Conservation (phyloP, 1,140 invertebrate genomes). For the Maconellicoccus hirsutus region DNA sequence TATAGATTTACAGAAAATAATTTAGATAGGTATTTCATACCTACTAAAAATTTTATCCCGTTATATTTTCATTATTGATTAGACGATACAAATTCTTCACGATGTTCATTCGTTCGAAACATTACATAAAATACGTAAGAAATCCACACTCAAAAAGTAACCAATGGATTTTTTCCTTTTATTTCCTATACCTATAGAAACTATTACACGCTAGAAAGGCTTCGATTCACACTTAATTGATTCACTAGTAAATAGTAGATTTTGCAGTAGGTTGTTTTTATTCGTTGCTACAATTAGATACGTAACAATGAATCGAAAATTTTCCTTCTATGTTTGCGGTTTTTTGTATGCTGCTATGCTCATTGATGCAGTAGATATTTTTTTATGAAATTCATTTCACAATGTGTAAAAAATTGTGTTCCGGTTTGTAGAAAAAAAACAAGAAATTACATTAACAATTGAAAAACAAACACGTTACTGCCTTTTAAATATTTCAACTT, state of each 20-base stretch:
- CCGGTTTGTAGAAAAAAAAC: too few relatives aligned
- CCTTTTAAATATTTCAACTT: too few relatives aligned
- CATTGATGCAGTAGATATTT: too few relatives aligned
- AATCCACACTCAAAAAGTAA: neutral
- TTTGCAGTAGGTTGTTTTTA: neutral
- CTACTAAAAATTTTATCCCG: neutral
- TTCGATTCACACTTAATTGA: constrained; percentile 4
- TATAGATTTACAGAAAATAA: neutral
- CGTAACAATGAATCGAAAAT: neutral
- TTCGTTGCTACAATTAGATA: neutral
- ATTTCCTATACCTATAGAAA: neutral
- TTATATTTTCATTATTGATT: neutral
- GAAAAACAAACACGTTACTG: too few relatives aligned
- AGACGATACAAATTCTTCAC: neutral
- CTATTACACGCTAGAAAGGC: neutral
- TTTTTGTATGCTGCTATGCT: neutral
- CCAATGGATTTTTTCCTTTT: neutral
- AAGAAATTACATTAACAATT: too few relatives aligned
- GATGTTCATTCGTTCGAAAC: neutral
- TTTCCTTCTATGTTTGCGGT: neutral
- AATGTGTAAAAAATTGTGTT: too few relatives aligned
- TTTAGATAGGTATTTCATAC: neutral
- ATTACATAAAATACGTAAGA: neutral
- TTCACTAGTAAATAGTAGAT: neutral
- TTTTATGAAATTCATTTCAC: too few relatives aligned